These are phyloP conservation scores for Parotia lawesii DNA, from an alignment of 2,113 vertebrate genomes.

Conservation along the genomic window DNA sequence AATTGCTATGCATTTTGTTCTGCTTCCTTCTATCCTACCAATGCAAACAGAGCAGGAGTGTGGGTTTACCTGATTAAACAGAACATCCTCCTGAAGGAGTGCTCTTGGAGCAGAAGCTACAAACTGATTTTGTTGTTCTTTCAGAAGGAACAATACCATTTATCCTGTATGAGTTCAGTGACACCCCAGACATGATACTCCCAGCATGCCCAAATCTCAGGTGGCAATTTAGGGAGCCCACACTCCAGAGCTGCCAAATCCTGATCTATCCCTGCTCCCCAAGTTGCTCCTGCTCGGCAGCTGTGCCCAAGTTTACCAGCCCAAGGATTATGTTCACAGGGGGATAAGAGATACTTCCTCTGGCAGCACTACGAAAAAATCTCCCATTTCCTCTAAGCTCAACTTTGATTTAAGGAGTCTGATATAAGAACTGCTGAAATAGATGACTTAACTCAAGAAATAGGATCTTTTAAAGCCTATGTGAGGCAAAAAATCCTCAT, in stretches of 20 bases:
- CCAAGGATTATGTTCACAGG: not conserved
- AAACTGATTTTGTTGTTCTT: not conserved
- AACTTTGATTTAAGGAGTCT: not conserved
- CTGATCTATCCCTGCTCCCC: not conserved
- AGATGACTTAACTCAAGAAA: not conserved
- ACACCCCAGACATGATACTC: not conserved
- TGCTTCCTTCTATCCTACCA: not conserved
- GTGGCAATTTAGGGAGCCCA: not conserved
- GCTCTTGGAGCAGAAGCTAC: not conserved
- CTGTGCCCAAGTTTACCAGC: accelerated
- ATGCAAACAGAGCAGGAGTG: not conserved
- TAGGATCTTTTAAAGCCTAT: not conserved
- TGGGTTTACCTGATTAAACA: not conserved
- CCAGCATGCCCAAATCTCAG: not conserved
- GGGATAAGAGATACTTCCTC: not conserved
- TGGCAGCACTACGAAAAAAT: not conserved
- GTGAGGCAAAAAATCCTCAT: not conserved
- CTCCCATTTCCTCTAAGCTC: not conserved
- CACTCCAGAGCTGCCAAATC: not conserved
- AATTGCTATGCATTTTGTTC: not conserved
- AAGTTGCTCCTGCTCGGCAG: not conserved
- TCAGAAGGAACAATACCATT: not conserved
- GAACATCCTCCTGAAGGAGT: not conserved
- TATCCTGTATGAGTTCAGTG: not conserved
- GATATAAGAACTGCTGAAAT: not conserved